Conservation (phyloP, 2,797 vertebrate species). For the Poecilia velifera region DNA sequence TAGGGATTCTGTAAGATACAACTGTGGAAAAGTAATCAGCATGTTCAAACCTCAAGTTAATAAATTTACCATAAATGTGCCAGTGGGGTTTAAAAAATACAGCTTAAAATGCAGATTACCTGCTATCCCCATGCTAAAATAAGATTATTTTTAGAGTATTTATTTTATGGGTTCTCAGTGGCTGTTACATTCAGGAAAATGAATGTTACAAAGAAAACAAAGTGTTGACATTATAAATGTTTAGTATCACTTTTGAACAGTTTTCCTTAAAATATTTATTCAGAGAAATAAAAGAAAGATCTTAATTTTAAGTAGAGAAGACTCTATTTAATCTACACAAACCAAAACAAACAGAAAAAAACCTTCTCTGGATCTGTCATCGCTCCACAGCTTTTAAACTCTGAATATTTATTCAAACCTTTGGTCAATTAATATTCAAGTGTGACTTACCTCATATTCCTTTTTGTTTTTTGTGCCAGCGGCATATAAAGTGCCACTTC, state of each 20-base stretch:
- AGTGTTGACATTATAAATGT: background rate
- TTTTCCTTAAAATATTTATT: background rate
- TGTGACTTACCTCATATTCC: slow-evolving; percentile 43
- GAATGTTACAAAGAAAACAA: background rate
- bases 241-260: background rate
- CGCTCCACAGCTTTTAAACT: slow-evolving; percentile 3
- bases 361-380: slow-evolving; percentile 13
- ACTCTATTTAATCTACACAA: slow-evolving; percentile 14
- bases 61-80: background rate
- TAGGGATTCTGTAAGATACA: background rate
- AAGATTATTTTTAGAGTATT: background rate
- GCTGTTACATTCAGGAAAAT: background rate
- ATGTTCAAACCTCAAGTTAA: background rate
- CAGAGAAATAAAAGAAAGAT: background rate
- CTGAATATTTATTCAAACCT: slow-evolving; percentile 45
- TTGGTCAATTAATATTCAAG: slow-evolving; percentile 44
- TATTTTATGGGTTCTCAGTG: background rate
- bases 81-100: background rate
- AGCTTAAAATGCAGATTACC: background rate
- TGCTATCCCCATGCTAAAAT: background rate
- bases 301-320: slow-evolving; percentile 12
- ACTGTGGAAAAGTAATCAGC: background rate
- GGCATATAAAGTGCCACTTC: background rate
- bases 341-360: slow-evolving; percentile 6
- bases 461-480: slow-evolving; percentile 17